Conservation (phyloP, 1,140 invertebrate species). For the Cotesia typhae region DNA sequence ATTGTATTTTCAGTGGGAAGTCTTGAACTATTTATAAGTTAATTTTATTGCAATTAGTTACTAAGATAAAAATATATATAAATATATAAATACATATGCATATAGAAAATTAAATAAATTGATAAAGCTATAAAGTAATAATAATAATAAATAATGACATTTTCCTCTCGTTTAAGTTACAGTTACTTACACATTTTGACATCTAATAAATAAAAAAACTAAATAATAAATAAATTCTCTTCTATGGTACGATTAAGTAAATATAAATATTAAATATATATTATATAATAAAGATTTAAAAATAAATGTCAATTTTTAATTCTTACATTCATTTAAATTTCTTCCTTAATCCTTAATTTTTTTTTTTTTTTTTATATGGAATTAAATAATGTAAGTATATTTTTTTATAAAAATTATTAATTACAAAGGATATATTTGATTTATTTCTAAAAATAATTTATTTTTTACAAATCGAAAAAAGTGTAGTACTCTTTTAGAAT, state of each 20-base stretch:
- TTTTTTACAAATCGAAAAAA: slow-evolving; percentile 1
- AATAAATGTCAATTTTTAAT: slow-evolving; percentile 42
- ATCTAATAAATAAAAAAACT: slow-evolving; percentile 4
- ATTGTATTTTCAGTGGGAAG: too few relatives aligned
- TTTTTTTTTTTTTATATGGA: neutral
- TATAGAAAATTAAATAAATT: slow-evolving; percentile 25
- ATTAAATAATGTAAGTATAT: too few relatives aligned
- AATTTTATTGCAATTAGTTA: too few relatives aligned
- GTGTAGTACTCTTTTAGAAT: too few relatives aligned
- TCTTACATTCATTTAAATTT: slow-evolving; percentile 9
- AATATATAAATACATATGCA: slow-evolving; percentile 19
- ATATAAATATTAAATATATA: slow-evolving; percentile 30
- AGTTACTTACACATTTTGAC: slow-evolving; percentile 38
- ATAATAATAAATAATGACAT: slow-evolving; percentile 6
- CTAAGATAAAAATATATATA: slow-evolving; percentile 10
- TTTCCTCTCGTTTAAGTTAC: slow-evolving; percentile 39
- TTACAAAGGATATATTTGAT: too few relatives aligned
- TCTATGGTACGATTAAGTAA: slow-evolving; percentile 40
- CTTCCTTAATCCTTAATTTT: neutral
- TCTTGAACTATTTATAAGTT: too few relatives aligned
- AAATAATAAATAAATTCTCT: slow-evolving; percentile 36
- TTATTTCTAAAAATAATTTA: too few relatives aligned
- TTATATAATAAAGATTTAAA: slow-evolving; percentile 43
- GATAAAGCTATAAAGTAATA: neutral
- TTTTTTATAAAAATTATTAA: too few relatives aligned